Conservation (phyloP, 1,140 invertebrate genomes). For the Drosophila murphyi region DNA sequence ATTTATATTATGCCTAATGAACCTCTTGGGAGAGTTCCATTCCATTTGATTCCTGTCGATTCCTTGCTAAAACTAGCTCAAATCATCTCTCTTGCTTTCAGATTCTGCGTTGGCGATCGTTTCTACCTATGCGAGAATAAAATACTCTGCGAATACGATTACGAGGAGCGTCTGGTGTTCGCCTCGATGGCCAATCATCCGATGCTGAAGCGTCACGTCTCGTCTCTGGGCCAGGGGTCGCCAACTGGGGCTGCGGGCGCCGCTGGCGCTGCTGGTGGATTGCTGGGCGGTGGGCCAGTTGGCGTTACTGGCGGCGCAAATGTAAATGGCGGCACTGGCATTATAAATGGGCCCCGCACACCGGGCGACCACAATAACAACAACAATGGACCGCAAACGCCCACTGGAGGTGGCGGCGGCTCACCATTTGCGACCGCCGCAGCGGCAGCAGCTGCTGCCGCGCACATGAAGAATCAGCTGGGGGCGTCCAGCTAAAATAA, state of each 20-base stretch:
- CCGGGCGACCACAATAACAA: conserved; percentile 82
- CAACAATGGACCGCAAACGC: conserved; percentile 76
- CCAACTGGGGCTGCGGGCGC: conserved; percentile 61
- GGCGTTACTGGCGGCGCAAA: conserved; percentile 23
- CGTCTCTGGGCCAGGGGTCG: conserved; percentile 76
- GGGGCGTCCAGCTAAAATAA: conserved; percentile 84
- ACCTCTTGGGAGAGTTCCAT: no score
- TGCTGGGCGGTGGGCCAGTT: conserved; percentile 44
- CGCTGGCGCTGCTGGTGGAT: conserved; percentile 34
- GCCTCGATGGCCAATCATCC: conserved; percentile 96
- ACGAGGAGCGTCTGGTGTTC: conserved; percentile 96
- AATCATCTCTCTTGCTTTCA: conserved; percentile 84
- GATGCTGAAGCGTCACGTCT: conserved; percentile 94
- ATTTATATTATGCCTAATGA: no score
- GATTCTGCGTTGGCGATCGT: conserved; percentile 98
- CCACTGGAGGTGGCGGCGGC: conserved; percentile 52
- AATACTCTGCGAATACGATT: conserved; percentile 98
- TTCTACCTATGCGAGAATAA: conserved; percentile 99
- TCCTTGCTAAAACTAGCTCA: neutral
- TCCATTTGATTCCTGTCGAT: no score
- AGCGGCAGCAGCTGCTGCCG: conserved; percentile 71
- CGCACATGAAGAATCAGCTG: conserved; percentile 83
- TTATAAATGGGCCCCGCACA: conserved; percentile 74
- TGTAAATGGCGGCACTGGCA: conserved; percentile 44
- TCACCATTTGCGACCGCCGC: conserved; percentile 75